A percentile compares a stretch with the other conserved stretches of the same genome.
Conservation (phyloP, 92 coral and sea anemone genomes). For the Montipora capitata region DNA sequence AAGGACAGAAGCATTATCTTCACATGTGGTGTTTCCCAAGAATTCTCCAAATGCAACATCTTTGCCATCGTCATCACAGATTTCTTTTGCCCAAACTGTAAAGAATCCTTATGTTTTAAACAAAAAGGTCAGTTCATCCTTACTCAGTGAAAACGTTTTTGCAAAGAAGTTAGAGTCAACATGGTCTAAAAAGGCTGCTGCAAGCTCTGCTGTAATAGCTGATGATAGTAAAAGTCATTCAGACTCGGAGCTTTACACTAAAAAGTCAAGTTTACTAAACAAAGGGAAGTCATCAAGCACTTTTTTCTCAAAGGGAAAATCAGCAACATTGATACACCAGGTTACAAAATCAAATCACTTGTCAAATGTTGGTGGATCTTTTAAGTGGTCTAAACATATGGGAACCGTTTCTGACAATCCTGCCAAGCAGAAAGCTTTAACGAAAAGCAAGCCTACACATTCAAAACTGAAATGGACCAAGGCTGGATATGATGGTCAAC, state of each 20-base stretch:
- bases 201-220: not conserved
- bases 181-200: slow-evolving; percentile 14
- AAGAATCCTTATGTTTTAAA: slow-evolving; percentile 51
- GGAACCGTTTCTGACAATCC: not conserved
- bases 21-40: not conserved
- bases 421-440: not conserved
- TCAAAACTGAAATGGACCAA: slow-evolving; percentile 76
- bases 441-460: slow-evolving; percentile 3
- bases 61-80: not conserved
- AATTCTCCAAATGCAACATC: not conserved
- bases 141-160: not conserved
- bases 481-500: slow-evolving; percentile 28
- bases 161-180: slow-evolving; percentile 30
- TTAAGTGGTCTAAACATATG: slow-evolving; percentile 43
- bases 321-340: not conserved
- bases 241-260: slow-evolving; percentile 54
- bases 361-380: slow-evolving; percentile 14
- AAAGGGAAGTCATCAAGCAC: not conserved
- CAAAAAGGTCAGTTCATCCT: slow-evolving; percentile 6
- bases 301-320: slow-evolving; percentile 8
- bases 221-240: slow-evolving; percentile 35
- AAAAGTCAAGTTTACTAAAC: not conserved
- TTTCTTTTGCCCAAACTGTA: too few relatives aligned
- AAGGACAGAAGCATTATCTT: not conserved
- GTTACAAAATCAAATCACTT: not conserved